Evolutionary conservation across 2,113 vertebrate genomes (phyloP), one percentile per base, ranked within the genome.

Genomic region (Suncus etruscus): DNA sequence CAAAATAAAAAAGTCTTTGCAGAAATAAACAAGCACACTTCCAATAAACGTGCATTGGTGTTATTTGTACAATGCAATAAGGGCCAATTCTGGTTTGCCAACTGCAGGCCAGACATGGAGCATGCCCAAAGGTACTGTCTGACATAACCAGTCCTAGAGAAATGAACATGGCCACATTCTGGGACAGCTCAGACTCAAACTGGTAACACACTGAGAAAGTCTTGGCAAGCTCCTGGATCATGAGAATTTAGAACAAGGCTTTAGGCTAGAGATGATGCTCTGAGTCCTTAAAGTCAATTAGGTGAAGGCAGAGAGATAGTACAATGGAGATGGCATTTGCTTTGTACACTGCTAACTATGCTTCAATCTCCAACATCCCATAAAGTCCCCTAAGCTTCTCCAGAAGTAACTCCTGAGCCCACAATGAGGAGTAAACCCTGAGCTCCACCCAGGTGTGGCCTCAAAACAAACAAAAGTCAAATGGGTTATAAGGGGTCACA

Each of bases 51-150:
- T 31, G n/a, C 22, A 94, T n/a, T 32, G 22, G 5, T 32, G 22
- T 61, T 75, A 2, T n/a, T 48, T 73, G 10, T 68, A 8, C 22
- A 27, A 45, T 12, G 27, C 9, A 15, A 25, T 48, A 20, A 22
- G 24, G 24, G 45, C 2, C 7, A 65, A 22, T 24, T 82, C 32
- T 48, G 50, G 14, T 83, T 11, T 10, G 24, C 8, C 47, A 72
- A 15, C 32, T 9, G 3, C 1, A 7, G 24, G 50, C 15, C 12
- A 22, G 10, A 11, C 10, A 14, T 2, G 0, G 32, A 8, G 39
- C 31, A 18, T 27, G 31, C 8, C 39, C 39, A 25, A 32, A 47
- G 47, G 2, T 18, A 18, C 2, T 4, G 69, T 63, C 50, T 18
- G 4, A 51, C 24, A 61, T 54, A 3, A 31, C 27, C 15, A 7